Base-by-base conservation (phyloP, 2,888 invertebrate genomes). In the Chromoteleia sp. region DNA sequence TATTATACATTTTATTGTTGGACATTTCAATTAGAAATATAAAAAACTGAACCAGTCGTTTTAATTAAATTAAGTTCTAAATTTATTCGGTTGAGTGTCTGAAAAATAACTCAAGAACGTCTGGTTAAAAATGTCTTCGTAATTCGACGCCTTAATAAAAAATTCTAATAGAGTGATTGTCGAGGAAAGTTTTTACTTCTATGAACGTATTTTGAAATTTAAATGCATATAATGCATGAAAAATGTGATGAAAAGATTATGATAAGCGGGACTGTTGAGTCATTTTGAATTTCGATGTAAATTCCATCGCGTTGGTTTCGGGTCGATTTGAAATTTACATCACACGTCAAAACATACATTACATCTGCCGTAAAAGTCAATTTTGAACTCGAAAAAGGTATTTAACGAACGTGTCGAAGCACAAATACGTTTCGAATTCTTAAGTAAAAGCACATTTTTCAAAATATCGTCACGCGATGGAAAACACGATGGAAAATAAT, bases 281-380 rank as follows among this genome's bases (percentile, higher is more conserved):
- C 43, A 52, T 75, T 75, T 75, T 59, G 59, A 67, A 75, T 75
- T 75, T 75, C 52, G 50, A 75, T 58, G 67, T 43, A 59, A 58
- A 67, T 75, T 75, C 59, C 59, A 14, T 12, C 30, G 56, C 67
- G 67, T 67, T 65, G 43, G 75, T 36, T 58, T 54, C 5, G 30
- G 15, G 58, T 75, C 48, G 67, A 75, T 67, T 41, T 58, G 25
- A 75, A 56, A 75, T 75, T 75, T 75, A 74, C 56, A 73, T 74
- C 56, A n/a, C 12, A 36, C 12, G 17, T 48, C 70, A 36, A 33
- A 56, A 29, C 21, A 14, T 50, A 10, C 12, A 7, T 25, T 50
- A 10, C n/a, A n/a, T n/a, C n/a, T n/a, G n/a, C n/a, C n/a, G n/a
- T n/a, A n/a, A n/a, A n/a, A n/a, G n/a, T n/a, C n/a, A n/a, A n/a